Base-by-base conservation (phyloP, 2,113 vertebrate species). In the Nibea albiflora region DNA sequence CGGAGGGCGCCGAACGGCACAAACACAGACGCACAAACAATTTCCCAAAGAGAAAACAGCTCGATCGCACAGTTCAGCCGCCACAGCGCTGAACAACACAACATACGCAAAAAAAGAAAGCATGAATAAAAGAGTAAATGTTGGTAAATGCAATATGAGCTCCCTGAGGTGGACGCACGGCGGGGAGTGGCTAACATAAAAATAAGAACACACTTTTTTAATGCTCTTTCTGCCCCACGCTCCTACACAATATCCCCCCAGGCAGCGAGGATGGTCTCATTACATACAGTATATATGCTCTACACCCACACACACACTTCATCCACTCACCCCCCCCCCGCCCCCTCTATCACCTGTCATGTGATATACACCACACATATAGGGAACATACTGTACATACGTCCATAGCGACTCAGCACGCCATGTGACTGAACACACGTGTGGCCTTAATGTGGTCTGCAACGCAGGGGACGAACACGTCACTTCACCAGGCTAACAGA, bases 211-310 rank as follows among this genome's bases (percentile, higher is more conserved):
- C 63, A 0, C 5, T 69, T 66, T 78, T 58, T 65, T 31, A 64
- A 74, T 63, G 78, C 46, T 80, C 49, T 73, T 39, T 81, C 68
- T 83, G 73, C 60, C 64, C 77, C 49, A 9, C 58, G 57, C 68
- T 20, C 83, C 80, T 54, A 77, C 78, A 67, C 67, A 56, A 9
- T 31, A 17, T 31, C 71, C 72, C 35, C 44, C 46, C 20, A 42
- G 70, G 85, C 81, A 74, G 76, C 78, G 58, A 53, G 3, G 35
- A 42, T 3, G 28, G 24, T 74, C 63, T 85, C 63, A 87, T 87
- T 79, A 84, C 73, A 88, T 46, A 67, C 62, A 39, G 35, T 69
- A 58, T 7, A 70, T 12, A 31, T 60, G 65, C 24, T 54, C 28
- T 16, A n/a, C 71, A 16, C 70, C 52, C 65, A 31, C 35, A 35